A percentile compares a stretch with the other conserved stretches of the same genome.
phyloP scores from a whole-genome alignment of 2,797 vertebrate species.

The Balearica regulorum region DNA sequence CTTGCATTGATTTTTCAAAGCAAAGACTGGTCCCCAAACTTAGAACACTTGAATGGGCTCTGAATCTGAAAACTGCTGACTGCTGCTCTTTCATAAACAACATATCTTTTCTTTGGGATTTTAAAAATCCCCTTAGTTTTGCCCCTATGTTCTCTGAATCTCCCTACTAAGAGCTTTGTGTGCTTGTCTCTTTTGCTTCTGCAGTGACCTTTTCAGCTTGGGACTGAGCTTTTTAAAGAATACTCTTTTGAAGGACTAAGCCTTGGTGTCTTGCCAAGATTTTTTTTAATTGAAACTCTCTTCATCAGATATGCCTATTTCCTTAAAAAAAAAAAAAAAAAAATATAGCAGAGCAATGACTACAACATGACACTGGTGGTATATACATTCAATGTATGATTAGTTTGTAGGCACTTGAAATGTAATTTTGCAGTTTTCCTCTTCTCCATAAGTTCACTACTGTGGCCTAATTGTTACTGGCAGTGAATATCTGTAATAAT shows the following conservation, averaged over 20 bases:
- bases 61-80: background rate
- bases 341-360: background rate
- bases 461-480: slow-evolving; percentile 14
- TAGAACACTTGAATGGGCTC: background rate
- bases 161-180: background rate
- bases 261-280: background rate
- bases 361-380: background rate
- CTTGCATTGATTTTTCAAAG: background rate
- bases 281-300: background rate
- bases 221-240: background rate
- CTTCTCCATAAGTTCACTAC: background rate
- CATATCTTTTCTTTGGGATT: background rate
- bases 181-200: background rate
- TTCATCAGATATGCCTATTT: background rate
- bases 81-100: background rate
- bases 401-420: background rate
- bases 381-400: background rate
- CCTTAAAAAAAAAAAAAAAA: too few species aligned
- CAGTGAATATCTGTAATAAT: background rate
- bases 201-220: background rate
- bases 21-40: background rate
- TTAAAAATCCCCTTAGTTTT: background rate
- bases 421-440: background rate
- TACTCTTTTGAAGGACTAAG: background rate
- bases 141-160: background rate